Conservation (phyloP, 2,888 invertebrate species). For the Nomada fucata region DNA sequence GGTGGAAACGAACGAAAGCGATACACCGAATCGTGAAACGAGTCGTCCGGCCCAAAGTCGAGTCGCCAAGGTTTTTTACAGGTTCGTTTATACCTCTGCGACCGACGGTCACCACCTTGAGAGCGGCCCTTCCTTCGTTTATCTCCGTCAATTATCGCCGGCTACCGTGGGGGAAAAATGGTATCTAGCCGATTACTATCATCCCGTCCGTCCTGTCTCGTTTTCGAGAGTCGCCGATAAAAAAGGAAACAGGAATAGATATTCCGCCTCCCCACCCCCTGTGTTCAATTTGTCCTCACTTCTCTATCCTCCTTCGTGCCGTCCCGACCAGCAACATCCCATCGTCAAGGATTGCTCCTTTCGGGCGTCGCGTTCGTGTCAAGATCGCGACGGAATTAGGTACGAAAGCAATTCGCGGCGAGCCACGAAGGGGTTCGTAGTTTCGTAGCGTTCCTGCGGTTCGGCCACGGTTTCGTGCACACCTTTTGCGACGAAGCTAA, state of each 20-base stretch:
- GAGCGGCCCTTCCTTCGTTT: constrained; percentile 21
- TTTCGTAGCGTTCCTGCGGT: constrained; percentile 1
- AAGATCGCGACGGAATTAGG: neutral
- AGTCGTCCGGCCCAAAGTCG: constrained; percentile 31
- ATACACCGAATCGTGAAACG: constrained; percentile 11
- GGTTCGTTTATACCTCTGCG: neutral
- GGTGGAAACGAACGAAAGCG: neutral
- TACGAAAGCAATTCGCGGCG: neutral
- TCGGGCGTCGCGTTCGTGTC: too few relatives aligned
- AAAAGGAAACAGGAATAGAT: too few relatives aligned
- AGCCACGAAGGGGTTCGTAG: neutral
- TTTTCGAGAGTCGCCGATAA: neutral
- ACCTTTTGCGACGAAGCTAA: constrained; percentile 3
- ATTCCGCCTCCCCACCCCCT: too few relatives aligned
- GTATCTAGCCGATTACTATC: constrained; percentile 13
- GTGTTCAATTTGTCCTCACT: too few relatives aligned
- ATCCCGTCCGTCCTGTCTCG: constrained; percentile 21
- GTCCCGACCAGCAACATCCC: too few relatives aligned
- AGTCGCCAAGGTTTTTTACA: constrained; percentile 15
- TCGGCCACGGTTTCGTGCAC: constrained; percentile 12
- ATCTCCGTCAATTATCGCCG: constrained; percentile 44
- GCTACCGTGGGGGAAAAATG: constrained; percentile 34
- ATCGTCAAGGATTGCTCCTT: too few relatives aligned
- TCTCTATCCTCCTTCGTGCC: too few relatives aligned
- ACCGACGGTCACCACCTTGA: constrained; percentile 18